These are phyloP conservation scores for Dusona sp. DNA, from an alignment of 2,888 invertebrate genomes.

Conservation along the genomic window DNA sequence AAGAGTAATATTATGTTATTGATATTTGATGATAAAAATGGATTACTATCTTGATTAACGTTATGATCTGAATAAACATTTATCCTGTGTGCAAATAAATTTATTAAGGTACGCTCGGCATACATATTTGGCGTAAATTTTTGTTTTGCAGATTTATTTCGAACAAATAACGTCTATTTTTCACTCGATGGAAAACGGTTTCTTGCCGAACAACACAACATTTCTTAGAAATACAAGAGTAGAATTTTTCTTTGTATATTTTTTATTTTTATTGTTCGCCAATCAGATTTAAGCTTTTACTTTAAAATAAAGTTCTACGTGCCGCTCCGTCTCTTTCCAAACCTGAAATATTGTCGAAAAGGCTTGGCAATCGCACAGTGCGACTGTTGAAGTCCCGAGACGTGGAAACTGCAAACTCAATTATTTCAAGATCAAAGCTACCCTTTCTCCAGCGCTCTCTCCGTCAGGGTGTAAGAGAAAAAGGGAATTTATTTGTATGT, in stretches of 20 bases:
- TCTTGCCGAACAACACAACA: background rate
- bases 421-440: slow-evolving; percentile 79
- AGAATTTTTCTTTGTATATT: background rate
- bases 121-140: too few relatives aligned
- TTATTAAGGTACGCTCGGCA: too few relatives aligned
- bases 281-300: background rate
- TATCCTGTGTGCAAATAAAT: too few relatives aligned
- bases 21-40: too few relatives aligned
- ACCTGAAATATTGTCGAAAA: slow-evolving; percentile 20
- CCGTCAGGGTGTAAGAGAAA: slow-evolving; percentile 66
- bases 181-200: too few relatives aligned
- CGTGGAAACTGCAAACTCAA: slow-evolving; percentile 75
- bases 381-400: slow-evolving; percentile 13
- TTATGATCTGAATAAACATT: too few relatives aligned
- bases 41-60: too few relatives aligned
- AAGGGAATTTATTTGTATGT: slow-evolving; percentile 11
- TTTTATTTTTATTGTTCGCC: background rate
- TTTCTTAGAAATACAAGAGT: background rate
- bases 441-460: slow-evolving; percentile 71
- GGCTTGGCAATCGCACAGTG: slow-evolving; percentile 38
- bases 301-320: slow-evolving; percentile 4
- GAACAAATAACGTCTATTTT: too few relatives aligned
- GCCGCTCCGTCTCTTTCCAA: background rate
- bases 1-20: too few relatives aligned
- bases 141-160: too few relatives aligned